Conservation (phyloP, 2,888 invertebrate genomes). For the Allygus modestus region DNA sequence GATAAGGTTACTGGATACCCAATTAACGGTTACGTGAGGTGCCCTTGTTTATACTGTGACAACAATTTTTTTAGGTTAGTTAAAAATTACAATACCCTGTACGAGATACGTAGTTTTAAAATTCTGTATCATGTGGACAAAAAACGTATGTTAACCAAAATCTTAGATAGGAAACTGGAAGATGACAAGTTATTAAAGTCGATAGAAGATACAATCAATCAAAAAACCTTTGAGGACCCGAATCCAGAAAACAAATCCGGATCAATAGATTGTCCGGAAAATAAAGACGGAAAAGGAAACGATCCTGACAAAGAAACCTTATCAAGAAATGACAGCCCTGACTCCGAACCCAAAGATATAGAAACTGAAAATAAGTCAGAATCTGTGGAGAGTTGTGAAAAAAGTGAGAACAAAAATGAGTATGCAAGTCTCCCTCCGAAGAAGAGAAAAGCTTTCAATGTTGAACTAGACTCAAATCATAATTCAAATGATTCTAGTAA, state of each 20-base stretch:
- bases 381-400: not conserved
- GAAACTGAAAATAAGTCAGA: not conserved
- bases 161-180: slow-evolving; percentile 4
- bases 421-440: slow-evolving; percentile 34
- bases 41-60: slow-evolving; percentile 18
- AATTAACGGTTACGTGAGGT: slow-evolving; percentile 7
- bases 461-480: slow-evolving; percentile 7
- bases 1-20: not conserved
- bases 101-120: not conserved
- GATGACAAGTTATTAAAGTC: slow-evolving; percentile 40
- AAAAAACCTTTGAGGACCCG: not conserved
- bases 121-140: slow-evolving; percentile 1
- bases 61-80: not conserved
- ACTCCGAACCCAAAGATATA: not conserved
- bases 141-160: not conserved
- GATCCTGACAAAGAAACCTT: not conserved
- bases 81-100: not conserved
- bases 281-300: not conserved
- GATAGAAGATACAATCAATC: slow-evolving; percentile 5
- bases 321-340: not conserved
- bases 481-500: not conserved
- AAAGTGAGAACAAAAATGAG: slow-evolving; percentile 15
- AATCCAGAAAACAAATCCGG: not conserved
- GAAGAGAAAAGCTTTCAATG: slow-evolving; percentile 22
- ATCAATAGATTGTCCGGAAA: not conserved